These are phyloP conservation scores for Hylaea fasciaria DNA, from an alignment of 2,888 invertebrate species.

Conservation along the genomic window DNA sequence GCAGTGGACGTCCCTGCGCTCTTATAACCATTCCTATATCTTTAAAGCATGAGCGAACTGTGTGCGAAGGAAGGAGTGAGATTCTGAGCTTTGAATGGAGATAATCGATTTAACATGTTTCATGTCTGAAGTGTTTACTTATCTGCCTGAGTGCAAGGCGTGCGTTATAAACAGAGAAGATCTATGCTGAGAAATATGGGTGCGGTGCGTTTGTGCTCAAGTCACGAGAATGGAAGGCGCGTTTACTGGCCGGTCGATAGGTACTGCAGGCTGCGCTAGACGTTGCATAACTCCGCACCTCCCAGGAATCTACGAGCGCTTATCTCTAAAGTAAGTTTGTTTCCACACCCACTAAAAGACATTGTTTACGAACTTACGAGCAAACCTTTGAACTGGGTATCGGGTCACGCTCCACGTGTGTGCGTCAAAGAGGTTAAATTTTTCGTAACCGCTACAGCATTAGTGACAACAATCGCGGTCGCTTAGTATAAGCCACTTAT, in stretches of 20 bases:
- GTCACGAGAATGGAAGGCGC: constrained; percentile 28
- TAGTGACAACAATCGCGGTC: constrained; percentile 49
- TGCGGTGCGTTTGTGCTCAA: neutral
- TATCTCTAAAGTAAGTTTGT: constrained; percentile 67
- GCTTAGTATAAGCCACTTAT: constrained; percentile 57
- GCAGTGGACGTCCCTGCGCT: constrained; percentile 59
- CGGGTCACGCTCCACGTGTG: constrained; percentile 26
- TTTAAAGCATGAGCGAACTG: constrained; percentile 32
- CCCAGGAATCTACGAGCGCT: constrained; percentile 51
- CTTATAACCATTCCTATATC: constrained; percentile 35
- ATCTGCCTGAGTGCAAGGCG: constrained; percentile 26
- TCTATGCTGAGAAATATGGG: constrained; percentile 8
- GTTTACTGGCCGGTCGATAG: constrained; percentile 67
- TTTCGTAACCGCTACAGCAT: constrained; percentile 43
- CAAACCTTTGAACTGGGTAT: constrained; percentile 38
- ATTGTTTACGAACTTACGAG: constrained; percentile 51
- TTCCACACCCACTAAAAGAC: constrained; percentile 53
- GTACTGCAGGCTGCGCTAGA: constrained; percentile 57
- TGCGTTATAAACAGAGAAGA: constrained; percentile 22
- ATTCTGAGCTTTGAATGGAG: constrained; percentile 28
- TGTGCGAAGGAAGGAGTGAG: constrained; percentile 16
- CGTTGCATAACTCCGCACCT: constrained; percentile 75
- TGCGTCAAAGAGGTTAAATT: constrained; percentile 43
- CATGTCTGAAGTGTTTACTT: constrained; percentile 31
- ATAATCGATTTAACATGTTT: constrained; percentile 28